Evolutionary conservation across 2,888 invertebrate genomes (phyloP), one percentile per base, ranked within the genome.

Genomic region (Drosophila antonietae): DNA sequence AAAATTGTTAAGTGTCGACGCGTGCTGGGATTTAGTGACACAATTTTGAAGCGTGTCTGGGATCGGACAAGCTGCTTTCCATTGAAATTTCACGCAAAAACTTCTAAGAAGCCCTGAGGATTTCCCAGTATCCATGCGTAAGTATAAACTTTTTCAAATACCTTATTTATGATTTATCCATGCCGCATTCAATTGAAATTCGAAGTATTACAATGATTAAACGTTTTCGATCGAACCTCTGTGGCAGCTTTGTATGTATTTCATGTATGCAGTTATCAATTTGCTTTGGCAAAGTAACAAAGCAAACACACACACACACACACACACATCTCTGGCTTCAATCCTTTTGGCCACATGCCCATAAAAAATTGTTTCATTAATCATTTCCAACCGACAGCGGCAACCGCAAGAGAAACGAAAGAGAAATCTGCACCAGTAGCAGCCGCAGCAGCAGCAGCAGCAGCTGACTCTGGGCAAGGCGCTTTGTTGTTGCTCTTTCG

Each of bases 321-420:
- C 37, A 57, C 68, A 60, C 63, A 69, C 68, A 61, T 68, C 49
- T 62, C 41, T 53, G 52, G 60, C 65, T 62, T 67, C 69, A 83
- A 85, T 72, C 73, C 86, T 68, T 80, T 80, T 85, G 88, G 73
- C 76, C 73, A 72, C 68, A 68, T 74, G 82, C 74, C 85, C 74
- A 68, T 70, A 73, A 67, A 72, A 78, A 89, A 74, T 65, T 46
- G 72, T 70, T 78, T 76, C 89, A 86, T 86, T 89, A 89, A 86
- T 86, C 86, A 89, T 89, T 75, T 72, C 56, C 70, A 62, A 41
- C 63, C 67, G 69, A 67, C 64, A 73, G 64, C 58, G 39, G 63
- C 61, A 10, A 68, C 71, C 59, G 44, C 77, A 52, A 52, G 9
- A 62, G 39, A 33, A 63, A 15, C 62, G 46, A 68, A 46, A 9